phyloP scores from a whole-genome alignment of 2,797 vertebrate species.

The Scomberomorus guttatus region DNA sequence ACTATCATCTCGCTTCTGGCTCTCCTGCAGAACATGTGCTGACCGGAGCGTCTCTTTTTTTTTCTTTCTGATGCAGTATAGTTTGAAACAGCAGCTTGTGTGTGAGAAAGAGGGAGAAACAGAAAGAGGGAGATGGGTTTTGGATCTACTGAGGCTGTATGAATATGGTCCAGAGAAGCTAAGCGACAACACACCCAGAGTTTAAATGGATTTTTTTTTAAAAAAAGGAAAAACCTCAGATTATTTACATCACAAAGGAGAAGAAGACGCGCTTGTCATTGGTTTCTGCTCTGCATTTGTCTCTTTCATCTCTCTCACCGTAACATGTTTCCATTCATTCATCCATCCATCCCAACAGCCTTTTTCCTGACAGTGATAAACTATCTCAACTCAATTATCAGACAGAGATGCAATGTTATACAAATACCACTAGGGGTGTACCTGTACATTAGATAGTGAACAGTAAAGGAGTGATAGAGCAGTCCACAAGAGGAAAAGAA shows the following conservation, averaged over 20 bases:
- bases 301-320: conserved; percentile 38
- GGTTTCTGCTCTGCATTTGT: conserved; percentile 49
- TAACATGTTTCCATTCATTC: conserved; percentile 46
- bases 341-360: conserved; percentile 41
- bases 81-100: conserved; percentile 30
- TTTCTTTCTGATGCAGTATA: conserved; percentile 43
- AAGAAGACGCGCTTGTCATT: conserved; percentile 42
- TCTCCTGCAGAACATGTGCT: conserved; percentile 33
- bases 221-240: conserved; percentile 54
- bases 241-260: conserved; percentile 82
- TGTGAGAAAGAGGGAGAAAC: conserved; percentile 8
- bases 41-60: conserved; percentile 30
- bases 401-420: conserved; percentile 26
- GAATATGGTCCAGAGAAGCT: conserved; percentile 79
- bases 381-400: conserved; percentile 50
- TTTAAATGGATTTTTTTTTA: conserved; percentile 72
- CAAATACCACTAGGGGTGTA: conserved; percentile 25
- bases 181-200: conserved; percentile 85
- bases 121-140: conserved; percentile 31
- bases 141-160: conserved; percentile 68
- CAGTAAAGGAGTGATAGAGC: conserved; percentile 21
- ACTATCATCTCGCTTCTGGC: conserved; percentile 27
- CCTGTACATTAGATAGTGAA: conserved; percentile 7
- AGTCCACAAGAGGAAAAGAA: neutral
- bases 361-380: conserved; percentile 52